Conservation (phyloP, 1,140 invertebrate genomes). For the Bemisia tabaci region DNA sequence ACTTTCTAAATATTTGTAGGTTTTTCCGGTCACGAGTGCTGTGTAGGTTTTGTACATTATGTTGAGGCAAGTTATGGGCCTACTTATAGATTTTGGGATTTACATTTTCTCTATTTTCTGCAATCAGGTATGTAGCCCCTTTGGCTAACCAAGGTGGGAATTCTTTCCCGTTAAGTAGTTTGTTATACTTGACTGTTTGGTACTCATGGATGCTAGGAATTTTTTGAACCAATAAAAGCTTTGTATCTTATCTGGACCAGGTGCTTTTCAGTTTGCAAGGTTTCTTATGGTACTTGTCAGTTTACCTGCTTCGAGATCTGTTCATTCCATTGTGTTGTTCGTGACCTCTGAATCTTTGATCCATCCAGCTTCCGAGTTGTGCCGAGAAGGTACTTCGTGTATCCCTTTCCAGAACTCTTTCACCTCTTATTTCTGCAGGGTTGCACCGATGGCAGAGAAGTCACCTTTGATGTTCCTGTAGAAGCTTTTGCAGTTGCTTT, state of each 20-base stretch:
- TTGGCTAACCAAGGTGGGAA: not conserved
- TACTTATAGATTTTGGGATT: not conserved
- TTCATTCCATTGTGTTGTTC: not conserved
- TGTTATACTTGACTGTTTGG: not conserved
- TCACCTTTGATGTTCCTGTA: conserved; percentile 1
- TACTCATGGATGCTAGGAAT: not conserved
- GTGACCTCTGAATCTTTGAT: not conserved
- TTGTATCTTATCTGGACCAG: conserved; percentile 3
- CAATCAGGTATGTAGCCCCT: not conserved
- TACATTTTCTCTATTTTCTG: not conserved
- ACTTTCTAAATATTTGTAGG: not conserved
- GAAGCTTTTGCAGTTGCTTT: not conserved
- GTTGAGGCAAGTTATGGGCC: conserved; percentile 1
- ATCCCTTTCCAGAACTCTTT: conserved; percentile 1
- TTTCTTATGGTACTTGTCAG: conserved; percentile 3
- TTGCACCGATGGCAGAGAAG: not conserved
- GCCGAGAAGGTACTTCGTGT: not conserved
- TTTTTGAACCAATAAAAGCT: conserved; percentile 1
- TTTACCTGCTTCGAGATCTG: not conserved
- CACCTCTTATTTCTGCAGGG: not conserved
- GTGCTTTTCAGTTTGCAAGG: conserved; percentile 6
- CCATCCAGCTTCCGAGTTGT: not conserved
- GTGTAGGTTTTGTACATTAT: conserved; percentile 3
- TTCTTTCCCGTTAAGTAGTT: not conserved
- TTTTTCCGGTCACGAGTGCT: not conserved